A percentile compares a stretch with the other conserved stretches of the same genome.
phyloP scores from a whole-genome alignment of 2,113 vertebrate genomes.

The Lagenorhynchus albirostris region DNA sequence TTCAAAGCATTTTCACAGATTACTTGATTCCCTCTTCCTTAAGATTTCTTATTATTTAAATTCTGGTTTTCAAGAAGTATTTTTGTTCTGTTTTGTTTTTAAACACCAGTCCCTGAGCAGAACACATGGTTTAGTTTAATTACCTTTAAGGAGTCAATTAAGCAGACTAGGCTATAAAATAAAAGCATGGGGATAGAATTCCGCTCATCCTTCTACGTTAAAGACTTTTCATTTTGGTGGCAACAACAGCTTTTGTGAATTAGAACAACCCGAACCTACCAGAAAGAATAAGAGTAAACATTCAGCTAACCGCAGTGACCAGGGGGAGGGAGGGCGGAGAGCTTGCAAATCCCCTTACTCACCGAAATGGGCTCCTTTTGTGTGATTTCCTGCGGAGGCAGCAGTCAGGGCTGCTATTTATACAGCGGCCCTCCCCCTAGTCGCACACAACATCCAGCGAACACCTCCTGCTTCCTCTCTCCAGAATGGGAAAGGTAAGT shows the following conservation, averaged over 20 bases:
- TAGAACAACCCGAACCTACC: constrained; percentile 25
- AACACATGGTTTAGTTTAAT: not conserved
- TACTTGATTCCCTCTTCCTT: not conserved
- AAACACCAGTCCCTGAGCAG: not conserved
- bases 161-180: constrained; percentile 37
- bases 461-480: not conserved
- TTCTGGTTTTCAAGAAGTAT: not conserved
- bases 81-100: not conserved
- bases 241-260: constrained; percentile 56
- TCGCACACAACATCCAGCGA: not conserved
- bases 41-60: not conserved
- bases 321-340: constrained; percentile 5
- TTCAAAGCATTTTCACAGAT: not conserved
- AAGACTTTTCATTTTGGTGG: constrained; percentile 49
- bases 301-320: constrained; percentile 27
- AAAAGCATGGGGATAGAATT: constrained; percentile 27
- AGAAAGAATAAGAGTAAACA: constrained; percentile 67
- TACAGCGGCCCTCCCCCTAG: constrained; percentile 37
- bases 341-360: constrained; percentile 55
- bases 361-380: constrained; percentile 50
- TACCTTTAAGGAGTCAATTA: constrained; percentile 17
- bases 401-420: constrained; percentile 53
- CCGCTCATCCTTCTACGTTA: constrained; percentile 31
- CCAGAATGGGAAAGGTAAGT: constrained; percentile 59
- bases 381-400: constrained; percentile 68